Percentiles rank a stretch among this genome's conserved stretches.
These are phyloP conservation scores for Platycheirus rosarum DNA, from an alignment of 2,888 invertebrate species.

Conservation along the genomic window DNA sequence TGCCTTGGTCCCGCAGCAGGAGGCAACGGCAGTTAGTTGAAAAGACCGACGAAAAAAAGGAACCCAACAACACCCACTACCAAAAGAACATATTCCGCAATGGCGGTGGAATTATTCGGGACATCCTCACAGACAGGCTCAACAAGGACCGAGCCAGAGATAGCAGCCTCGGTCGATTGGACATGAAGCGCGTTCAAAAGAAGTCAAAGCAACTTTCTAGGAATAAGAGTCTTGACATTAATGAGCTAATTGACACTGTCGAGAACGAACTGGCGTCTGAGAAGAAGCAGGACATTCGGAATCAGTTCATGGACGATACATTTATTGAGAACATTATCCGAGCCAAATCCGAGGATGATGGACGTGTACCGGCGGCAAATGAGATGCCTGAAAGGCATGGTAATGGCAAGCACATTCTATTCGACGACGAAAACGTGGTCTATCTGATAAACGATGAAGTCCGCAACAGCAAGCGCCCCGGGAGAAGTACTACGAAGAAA, in stretches of 20 bases:
- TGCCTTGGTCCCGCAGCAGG: conserved; percentile 80
- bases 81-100: conserved; percentile 81
- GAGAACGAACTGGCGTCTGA: conserved; percentile 77
- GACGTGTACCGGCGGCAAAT: conserved; percentile 28
- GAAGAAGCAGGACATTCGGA: conserved; percentile 62
- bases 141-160: conserved; percentile 76
- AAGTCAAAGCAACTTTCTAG: conserved; percentile 77
- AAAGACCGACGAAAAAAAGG: conserved; percentile 67
- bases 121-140: conserved; percentile 80
- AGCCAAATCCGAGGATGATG: conserved; percentile 75
- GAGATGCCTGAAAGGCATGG: conserved; percentile 28
- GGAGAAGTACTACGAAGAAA: conserved; percentile 48
- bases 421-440: conserved; percentile 82
- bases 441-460: conserved; percentile 82
- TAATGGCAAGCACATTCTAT: conserved; percentile 79
- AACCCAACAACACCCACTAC: conserved; percentile 76
- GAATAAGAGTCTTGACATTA: conserved; percentile 81
- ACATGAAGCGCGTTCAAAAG: conserved; percentile 76
- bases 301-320: conserved; percentile 78
- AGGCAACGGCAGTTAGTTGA: conserved; percentile 74
- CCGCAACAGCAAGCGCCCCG: conserved; percentile 77
- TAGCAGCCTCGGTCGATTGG: conserved; percentile 58
- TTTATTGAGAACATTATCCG: conserved; percentile 77
- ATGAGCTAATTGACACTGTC: conserved; percentile 80
- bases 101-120: conserved; percentile 80